Evolutionary conservation across 2,113 vertebrate species (phyloP).

Genomic region (Ptychochromis oligacanthus): DNA sequence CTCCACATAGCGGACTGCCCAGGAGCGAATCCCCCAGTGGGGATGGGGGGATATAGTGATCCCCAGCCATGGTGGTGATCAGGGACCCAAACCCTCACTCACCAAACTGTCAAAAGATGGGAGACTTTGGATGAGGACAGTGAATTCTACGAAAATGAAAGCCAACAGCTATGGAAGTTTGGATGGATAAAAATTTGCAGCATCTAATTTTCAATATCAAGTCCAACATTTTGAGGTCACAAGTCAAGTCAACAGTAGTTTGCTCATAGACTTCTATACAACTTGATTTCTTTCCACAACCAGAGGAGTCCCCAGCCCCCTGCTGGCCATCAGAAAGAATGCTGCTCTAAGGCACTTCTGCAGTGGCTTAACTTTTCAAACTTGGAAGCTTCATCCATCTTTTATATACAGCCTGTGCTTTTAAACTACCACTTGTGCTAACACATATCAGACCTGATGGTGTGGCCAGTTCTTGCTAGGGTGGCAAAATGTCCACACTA

Average conservation of each 20-base stretch:
- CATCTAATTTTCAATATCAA: neutral
- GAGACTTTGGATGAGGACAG: neutral
- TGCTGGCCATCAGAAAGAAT: neutral
- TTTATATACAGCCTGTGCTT: too few relatives aligned
- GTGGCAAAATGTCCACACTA: too few relatives aligned
- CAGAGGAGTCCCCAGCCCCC: neutral
- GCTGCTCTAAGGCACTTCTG: neutral
- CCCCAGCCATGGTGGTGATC: conserved; percentile 84
- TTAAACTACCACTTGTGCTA: too few relatives aligned
- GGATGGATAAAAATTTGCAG: neutral
- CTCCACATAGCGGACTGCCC: conserved; percentile 88
- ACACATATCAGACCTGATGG: too few relatives aligned
- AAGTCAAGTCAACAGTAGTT: neutral
- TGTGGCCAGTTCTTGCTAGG: too few relatives aligned
- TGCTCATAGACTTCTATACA: neutral
- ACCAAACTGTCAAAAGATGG: conserved; percentile 62
- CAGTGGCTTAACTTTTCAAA: neutral
- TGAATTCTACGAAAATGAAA: neutral
- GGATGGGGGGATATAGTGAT: conserved; percentile 83
- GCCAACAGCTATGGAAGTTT: neutral
- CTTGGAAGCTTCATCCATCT: too few relatives aligned
- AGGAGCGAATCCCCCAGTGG: conserved; percentile 85
- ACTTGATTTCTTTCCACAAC: neutral
- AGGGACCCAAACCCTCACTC: conserved; percentile 61
- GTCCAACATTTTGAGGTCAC: neutral